These are phyloP conservation scores for Drosophila leonis DNA, from an alignment of 2,888 invertebrate species.

Conservation along the genomic window DNA sequence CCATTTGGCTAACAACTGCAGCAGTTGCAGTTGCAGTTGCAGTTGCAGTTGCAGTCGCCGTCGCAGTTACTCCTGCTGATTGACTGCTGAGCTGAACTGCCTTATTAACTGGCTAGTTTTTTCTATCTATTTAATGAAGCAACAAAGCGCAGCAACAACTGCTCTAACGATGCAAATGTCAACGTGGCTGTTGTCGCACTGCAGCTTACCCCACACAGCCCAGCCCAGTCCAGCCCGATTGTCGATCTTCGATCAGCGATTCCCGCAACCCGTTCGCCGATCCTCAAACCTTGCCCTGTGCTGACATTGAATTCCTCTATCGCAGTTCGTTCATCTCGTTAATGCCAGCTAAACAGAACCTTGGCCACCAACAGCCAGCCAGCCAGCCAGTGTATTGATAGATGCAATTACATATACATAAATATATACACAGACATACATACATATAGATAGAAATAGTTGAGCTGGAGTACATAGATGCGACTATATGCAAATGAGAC, in stretches of 20 bases:
- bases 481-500: conserved; percentile 50
- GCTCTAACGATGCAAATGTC: conserved; percentile 67
- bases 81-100: conserved; percentile 57
- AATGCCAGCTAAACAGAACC: conserved; percentile 38
- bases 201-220: conserved; percentile 1
- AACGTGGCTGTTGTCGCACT: conserved; percentile 29
- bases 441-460: not conserved
- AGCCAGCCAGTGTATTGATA: conserved; percentile 23
- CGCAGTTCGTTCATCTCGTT: conserved; percentile 57
- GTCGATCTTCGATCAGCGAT: not conserved
- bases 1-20: conserved; percentile 64
- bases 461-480: conserved; percentile 12
- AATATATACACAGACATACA: not conserved
- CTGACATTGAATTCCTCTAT: conserved; percentile 59
- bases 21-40: conserved; percentile 16
- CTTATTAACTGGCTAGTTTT: conserved; percentile 64
- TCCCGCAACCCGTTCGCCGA: not conserved
- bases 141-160: conserved; percentile 47
- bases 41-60: conserved; percentile 10
- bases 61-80: conserved; percentile 54
- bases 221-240: not conserved
- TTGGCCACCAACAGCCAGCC: conserved; percentile 48
- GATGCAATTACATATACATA: conserved; percentile 44
- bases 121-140: conserved; percentile 67
- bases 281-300: conserved; percentile 24